phyloP scores from a whole-genome alignment of 2,797 vertebrate species.

The Rhabdophis nuchalis region DNA sequence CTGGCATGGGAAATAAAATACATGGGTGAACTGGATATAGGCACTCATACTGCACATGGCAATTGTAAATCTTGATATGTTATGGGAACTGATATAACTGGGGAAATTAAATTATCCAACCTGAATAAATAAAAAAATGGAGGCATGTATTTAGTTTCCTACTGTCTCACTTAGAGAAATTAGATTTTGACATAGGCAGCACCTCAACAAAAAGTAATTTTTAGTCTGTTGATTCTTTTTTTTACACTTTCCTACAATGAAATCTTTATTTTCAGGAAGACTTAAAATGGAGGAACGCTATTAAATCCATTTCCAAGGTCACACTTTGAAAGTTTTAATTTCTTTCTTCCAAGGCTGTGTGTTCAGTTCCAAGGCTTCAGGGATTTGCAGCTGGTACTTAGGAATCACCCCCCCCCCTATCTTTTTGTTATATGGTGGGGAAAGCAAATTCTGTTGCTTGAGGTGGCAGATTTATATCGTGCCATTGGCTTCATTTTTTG shows the following conservation, averaged over 20 bases:
- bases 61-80: not conserved
- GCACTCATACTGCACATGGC: not conserved
- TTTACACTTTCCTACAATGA: slow-evolving; percentile 63
- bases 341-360: slow-evolving; percentile 61
- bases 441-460: slow-evolving; percentile 9
- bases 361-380: slow-evolving; percentile 63
- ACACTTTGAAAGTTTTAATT: slow-evolving; percentile 72
- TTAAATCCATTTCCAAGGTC: slow-evolving; percentile 73
- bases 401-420: slow-evolving; percentile 11
- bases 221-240: slow-evolving; percentile 55
- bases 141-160: not conserved
- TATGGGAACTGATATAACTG: not conserved
- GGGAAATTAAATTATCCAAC: not conserved
- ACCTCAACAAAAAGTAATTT: slow-evolving; percentile 45
- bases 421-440: slow-evolving; percentile 12
- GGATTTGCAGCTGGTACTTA: slow-evolving; percentile 63
- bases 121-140: not conserved
- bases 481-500: slow-evolving; percentile 22
- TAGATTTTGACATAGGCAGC: slow-evolving; percentile 21
- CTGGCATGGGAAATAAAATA: not conserved
- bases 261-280: slow-evolving; percentile 69
- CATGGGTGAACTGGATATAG: not conserved
- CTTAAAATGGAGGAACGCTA: slow-evolving; percentile 67
- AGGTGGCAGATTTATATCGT: slow-evolving; percentile 25
- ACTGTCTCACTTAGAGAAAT: not conserved